Evolutionary conservation across 2,113 vertebrate species (phyloP), one percentile per base, ranked within the genome.

Genomic region (Xiphophorus couchianus): DNA sequence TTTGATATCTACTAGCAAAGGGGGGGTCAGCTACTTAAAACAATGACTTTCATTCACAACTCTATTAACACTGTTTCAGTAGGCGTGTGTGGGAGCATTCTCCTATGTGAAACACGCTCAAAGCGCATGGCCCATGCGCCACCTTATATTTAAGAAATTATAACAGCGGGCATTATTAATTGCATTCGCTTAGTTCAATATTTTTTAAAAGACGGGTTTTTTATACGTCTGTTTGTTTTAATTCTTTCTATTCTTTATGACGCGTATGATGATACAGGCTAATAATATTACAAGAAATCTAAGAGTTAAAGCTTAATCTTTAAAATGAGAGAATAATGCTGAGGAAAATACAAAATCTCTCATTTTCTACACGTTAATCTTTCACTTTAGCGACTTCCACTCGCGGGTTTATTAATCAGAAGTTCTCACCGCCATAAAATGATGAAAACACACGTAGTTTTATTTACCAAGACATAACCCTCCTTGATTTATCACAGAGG

Each of bases 1-100:
- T 85, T 70, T 83, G 65, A 66, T 54, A 75, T 85, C 66, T 66
- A 71, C 19, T 13, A 58, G 75, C 30, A 81, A 28, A 62, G 5
- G 27, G 78, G 19, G 76, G 44, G 60, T 81, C 63, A 86, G 68
- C 73, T 80, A 69, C 67, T 88, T 48, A 62, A 58, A 60, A 85
- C 85, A 90, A 85, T 76, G 79, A 82, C 81, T 86, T 84, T 88
- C 86, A 90, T 90, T 91, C 88, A 88, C 75, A 87, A 81, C 67
- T 82, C 61, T 84, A 51, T 81, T 42, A 80, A 75, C 80, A 67
- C 77, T 84, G 25, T 78, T 86, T 81, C 31, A 78, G 77, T 83
- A 71, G 84, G 84, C 85, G 89, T 90, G 73, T 84, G 88, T 83
- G 78, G 73, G 73, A 71, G 75, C 65, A 69, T 74, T 69, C 71